These are phyloP conservation scores for Gorsachius magnificus DNA, from an alignment of 2,797 vertebrate genomes.

Conservation along the genomic window DNA sequence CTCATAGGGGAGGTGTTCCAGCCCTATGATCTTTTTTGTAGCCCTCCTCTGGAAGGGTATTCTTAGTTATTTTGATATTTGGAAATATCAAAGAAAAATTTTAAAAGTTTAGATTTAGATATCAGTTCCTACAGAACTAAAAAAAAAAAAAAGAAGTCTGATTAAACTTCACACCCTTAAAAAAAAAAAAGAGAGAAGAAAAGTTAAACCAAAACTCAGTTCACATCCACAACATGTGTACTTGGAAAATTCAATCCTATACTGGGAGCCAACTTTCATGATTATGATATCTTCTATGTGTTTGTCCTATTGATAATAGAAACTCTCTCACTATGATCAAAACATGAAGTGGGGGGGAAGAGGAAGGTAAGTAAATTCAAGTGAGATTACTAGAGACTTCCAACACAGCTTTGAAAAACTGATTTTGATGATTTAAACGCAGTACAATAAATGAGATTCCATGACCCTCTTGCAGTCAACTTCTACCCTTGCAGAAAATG, in stretches of 20 bases:
- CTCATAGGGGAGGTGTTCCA: too few relatives aligned
- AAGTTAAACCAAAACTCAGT: neutral
- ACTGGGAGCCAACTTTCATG: neutral
- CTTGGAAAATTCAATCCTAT: neutral
- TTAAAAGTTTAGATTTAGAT: neutral
- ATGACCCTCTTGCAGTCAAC: slow-evolving; percentile 13
- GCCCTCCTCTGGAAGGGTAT: too few relatives aligned
- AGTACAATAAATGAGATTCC: slow-evolving; percentile 34
- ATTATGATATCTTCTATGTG: neutral
- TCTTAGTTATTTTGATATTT: neutral
- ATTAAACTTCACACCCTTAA: too few relatives aligned
- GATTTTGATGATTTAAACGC: slow-evolving; percentile 41
- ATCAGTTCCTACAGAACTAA: neutral
- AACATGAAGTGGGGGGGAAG: neutral
- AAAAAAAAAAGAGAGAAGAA: neutral
- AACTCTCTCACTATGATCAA: neutral
- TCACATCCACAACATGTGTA: neutral
- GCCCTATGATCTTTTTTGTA: too few relatives aligned
- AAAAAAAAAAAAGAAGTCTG: neutral
- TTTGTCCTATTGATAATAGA: neutral
- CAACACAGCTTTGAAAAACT: neutral
- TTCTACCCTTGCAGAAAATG: slow-evolving; percentile 29
- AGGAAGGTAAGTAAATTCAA: neutral
- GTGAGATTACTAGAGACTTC: neutral
- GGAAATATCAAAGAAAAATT: neutral